phyloP scores from a whole-genome alignment of 2,888 invertebrate species.

The Corbicula japonica region DNA sequence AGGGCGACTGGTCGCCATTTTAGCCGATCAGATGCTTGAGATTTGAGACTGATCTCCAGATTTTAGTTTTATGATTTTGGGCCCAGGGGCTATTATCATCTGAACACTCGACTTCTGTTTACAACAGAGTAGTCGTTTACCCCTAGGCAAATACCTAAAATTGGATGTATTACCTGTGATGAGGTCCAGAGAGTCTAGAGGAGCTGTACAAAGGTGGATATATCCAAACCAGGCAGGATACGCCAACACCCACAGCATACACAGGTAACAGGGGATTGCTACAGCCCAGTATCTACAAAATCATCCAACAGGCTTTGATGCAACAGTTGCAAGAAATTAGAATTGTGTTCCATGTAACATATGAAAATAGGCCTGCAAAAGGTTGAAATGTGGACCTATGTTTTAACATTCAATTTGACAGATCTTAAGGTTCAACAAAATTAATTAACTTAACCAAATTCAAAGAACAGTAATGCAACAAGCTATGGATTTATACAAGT shows the following conservation, averaged over 20 bases:
- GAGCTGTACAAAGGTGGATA: conserved; percentile 92
- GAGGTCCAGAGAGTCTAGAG: conserved; percentile 82
- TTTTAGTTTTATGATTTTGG: no score
- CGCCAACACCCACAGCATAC: conserved; percentile 92
- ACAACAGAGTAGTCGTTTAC: no score
- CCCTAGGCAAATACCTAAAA: no score
- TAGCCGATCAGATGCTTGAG: no score
- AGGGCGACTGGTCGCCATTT: no score
- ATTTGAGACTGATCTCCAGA: no score
- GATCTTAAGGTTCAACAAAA: not conserved
- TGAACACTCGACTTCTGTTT: no score
- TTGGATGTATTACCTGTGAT: conserved; percentile 81
- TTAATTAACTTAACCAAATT: not conserved
- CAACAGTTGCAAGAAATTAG: no score
- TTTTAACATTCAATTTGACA: not conserved
- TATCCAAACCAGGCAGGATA: conserved; percentile 92
- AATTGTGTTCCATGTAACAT: no score
- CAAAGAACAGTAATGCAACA: conserved; percentile 1
- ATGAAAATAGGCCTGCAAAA: no score
- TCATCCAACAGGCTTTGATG: not conserved
- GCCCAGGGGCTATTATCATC: no score
- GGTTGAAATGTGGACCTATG: no score
- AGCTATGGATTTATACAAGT: not conserved
- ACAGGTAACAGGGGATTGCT: conserved; percentile 93
- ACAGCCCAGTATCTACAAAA: conserved; percentile 91